Evolutionary conservation across 2,113 vertebrate genomes (phyloP).

Genomic region (Oncorhynchus masou): DNA sequence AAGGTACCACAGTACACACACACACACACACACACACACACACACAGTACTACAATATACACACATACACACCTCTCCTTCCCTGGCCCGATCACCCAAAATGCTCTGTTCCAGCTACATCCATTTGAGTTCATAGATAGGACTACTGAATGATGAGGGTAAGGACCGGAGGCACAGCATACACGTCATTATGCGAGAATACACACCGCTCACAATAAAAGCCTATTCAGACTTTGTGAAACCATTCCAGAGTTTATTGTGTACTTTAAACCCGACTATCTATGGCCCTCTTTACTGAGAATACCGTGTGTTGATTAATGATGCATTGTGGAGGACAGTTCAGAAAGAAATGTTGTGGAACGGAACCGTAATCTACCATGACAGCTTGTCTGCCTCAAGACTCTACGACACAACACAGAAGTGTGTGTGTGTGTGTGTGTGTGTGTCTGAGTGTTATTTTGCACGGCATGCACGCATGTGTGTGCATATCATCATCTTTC

Average conservation of each 20-base stretch:
- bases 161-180: no score
- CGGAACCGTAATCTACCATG: slow-evolving; percentile 55
- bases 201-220: no score
- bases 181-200: no score
- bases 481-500: slow-evolving; percentile 50
- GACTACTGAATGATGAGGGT: no score
- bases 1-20: neutral
- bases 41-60: slow-evolving; percentile 11
- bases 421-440: slow-evolving; percentile 8
- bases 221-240: no score
- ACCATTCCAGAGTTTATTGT: no score
- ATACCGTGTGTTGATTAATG: slow-evolving; percentile 15
- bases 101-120: no score
- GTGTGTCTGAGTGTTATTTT: neutral
- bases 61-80: neutral
- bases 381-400: slow-evolving; percentile 30
- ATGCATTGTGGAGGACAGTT: slow-evolving; percentile 38
- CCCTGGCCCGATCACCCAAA: no score
- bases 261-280: neutral
- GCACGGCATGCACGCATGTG: no score
- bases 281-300: neutral
- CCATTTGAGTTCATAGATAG: no score
- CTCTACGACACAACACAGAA: slow-evolving; percentile 55
- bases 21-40: neutral
- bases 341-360: slow-evolving; percentile 61